phyloP scores from a whole-genome alignment of 1,140 invertebrate genomes.

The Calosoma granatense region DNA sequence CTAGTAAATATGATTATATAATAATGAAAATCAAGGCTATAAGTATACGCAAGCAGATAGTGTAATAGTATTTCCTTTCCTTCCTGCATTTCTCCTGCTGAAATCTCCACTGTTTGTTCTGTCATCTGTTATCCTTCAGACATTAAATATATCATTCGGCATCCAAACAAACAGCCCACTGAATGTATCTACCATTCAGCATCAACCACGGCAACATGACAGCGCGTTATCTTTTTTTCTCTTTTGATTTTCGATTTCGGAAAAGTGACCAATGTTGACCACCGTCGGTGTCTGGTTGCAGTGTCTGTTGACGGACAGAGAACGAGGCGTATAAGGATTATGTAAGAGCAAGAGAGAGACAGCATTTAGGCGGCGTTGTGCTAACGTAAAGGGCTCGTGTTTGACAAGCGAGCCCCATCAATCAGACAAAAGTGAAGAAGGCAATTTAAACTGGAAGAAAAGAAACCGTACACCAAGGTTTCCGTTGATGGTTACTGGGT shows the following conservation, averaged over 20 bases:
- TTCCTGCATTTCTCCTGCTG: too few relatives aligned
- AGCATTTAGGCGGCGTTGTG: neutral
- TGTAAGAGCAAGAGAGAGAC: neutral
- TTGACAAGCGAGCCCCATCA: slow-evolving; percentile 1
- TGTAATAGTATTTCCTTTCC: too few relatives aligned
- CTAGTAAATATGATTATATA: too few relatives aligned
- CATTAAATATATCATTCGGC: neutral
- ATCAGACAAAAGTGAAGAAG: slow-evolving; percentile 5
- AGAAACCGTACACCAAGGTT: neutral
- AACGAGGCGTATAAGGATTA: neutral
- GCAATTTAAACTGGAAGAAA: slow-evolving; percentile 5
- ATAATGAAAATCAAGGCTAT: too few relatives aligned
- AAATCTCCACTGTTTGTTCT: too few relatives aligned
- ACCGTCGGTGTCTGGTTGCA: neutral
- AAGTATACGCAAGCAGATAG: too few relatives aligned
- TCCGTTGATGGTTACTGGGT: too few relatives aligned
- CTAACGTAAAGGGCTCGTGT: neutral
- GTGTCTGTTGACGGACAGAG: neutral
- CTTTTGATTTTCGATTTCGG: neutral
- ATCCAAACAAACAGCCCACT: neutral
- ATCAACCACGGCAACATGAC: neutral
- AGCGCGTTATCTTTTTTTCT: neutral
- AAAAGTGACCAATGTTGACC: neutral
- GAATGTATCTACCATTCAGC: neutral
- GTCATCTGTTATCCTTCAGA: too few relatives aligned